Evolutionary conservation across 2,888 invertebrate genomes (phyloP).

Genomic region (Plagiodera versicolora): DNA sequence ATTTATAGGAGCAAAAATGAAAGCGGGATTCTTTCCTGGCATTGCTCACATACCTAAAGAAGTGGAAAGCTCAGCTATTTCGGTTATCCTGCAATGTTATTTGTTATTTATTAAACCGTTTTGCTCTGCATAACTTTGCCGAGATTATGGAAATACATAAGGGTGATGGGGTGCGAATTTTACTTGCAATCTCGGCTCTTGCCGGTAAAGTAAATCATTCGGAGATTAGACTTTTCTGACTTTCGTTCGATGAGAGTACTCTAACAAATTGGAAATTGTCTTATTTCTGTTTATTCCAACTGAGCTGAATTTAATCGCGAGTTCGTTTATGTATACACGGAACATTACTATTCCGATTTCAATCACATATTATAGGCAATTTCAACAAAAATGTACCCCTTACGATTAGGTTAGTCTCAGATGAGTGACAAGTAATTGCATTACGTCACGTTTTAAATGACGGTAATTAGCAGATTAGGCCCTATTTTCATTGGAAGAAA

Average conservation of each 20-base stretch:
- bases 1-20: constrained; percentile 55
- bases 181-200: constrained; percentile 7
- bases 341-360: too few species aligned
- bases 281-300: neutral
- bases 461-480: too few species aligned
- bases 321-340: too few species aligned
- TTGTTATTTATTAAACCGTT: constrained; percentile 28
- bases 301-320: too few species aligned
- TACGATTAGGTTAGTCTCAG: too few species aligned
- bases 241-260: constrained; percentile 1
- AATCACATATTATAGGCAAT: too few species aligned
- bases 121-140: constrained; percentile 24
- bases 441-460: too few species aligned
- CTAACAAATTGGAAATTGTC: neutral
- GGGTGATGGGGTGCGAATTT: constrained; percentile 1
- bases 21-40: constrained; percentile 51
- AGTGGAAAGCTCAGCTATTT: constrained; percentile 38
- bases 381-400: too few species aligned
- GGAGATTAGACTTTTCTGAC: neutral
- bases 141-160: constrained; percentile 25
- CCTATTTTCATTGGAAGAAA: too few species aligned
- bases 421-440: too few species aligned
- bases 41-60: constrained; percentile 54
- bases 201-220: constrained; percentile 13
- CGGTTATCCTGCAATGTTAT: constrained; percentile 26